phyloP scores from a whole-genome alignment of 2,888 invertebrate species.

The Byasa hedistus region DNA sequence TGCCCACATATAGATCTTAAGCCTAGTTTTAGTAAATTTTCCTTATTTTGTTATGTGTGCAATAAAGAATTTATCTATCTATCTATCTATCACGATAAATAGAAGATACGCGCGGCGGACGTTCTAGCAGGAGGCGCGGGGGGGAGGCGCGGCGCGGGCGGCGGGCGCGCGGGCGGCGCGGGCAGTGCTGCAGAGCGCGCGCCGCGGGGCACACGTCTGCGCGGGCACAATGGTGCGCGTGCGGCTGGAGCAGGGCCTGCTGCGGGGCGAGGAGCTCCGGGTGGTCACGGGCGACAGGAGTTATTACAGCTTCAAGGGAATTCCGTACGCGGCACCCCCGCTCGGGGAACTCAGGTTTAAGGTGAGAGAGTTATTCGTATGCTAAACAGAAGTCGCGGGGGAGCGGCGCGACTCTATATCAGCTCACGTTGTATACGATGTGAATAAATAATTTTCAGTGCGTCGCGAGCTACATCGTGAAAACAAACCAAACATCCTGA shows the following conservation, averaged over 20 bases:
- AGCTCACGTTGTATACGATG: no score
- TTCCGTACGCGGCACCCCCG: conserved; percentile 36
- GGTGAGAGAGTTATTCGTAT: conserved; percentile 4
- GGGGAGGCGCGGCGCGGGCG: neutral
- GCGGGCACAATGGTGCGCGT: conserved; percentile 37
- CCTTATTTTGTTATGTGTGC: no score
- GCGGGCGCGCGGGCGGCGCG: neutral
- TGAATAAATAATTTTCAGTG: no score
- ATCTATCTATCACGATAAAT: no score
- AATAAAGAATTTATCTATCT: no score
- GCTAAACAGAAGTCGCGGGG: no score
- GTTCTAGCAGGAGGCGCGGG: neutral
- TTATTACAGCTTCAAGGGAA: conserved; percentile 37
- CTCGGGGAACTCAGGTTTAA: conserved; percentile 33
- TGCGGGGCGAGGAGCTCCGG: conserved; percentile 44
- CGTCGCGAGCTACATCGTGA: no score
- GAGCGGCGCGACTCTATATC: no score
- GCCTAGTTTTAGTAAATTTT: no score
- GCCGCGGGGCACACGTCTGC: neutral
- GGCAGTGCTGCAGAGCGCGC: neutral
- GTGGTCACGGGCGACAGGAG: conserved; percentile 39
- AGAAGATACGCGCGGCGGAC: no score
- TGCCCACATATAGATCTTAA: no score
- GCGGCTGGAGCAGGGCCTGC: conserved; percentile 44
- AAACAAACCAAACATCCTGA: no score